Percentiles rank a stretch among this genome's conserved stretches.
These are phyloP conservation scores for Troides oblongomaculatus DNA, from an alignment of 2,888 invertebrate species.

Conservation along the genomic window DNA sequence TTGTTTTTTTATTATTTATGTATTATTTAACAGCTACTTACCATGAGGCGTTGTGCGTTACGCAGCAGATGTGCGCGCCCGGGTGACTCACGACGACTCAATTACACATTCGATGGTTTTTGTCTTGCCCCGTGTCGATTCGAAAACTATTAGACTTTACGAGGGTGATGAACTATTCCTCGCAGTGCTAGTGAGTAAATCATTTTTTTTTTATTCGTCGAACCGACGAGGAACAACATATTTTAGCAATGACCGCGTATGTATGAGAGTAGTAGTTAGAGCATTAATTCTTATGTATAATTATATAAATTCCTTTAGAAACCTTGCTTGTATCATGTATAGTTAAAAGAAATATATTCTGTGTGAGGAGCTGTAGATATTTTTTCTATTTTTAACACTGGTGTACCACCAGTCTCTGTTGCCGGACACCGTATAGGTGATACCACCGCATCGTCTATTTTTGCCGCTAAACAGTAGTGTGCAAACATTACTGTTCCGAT, in stretches of 20 bases:
- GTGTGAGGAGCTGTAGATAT: not conserved
- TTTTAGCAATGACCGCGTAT: too few species aligned
- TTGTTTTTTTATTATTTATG: too few species aligned
- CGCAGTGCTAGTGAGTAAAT: constrained; percentile 15
- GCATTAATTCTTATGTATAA: too few species aligned
- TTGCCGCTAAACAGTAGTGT: too few species aligned
- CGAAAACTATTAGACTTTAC: constrained; percentile 51
- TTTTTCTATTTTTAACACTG: too few species aligned
- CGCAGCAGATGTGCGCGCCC: constrained; percentile 67
- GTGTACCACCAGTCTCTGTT: too few species aligned
- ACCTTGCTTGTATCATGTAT: not conserved
- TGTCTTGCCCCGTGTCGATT: constrained; percentile 55
- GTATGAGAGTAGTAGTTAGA: too few species aligned
- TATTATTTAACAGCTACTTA: constrained; percentile 41
- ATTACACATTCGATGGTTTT: constrained; percentile 78
- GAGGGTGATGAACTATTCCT: constrained; percentile 44
- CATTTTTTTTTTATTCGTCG: not conserved
- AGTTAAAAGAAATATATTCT: not conserved
- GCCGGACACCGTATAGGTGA: too few species aligned
- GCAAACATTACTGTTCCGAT: too few species aligned
- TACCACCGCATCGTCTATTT: too few species aligned
- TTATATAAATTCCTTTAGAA: too few species aligned
- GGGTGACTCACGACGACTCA: constrained; percentile 77
- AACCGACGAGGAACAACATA: too few species aligned
- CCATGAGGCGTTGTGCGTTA: constrained; percentile 44